Base-by-base conservation (phyloP, 2,888 invertebrate species). In the Drosophila bunnanda region DNA sequence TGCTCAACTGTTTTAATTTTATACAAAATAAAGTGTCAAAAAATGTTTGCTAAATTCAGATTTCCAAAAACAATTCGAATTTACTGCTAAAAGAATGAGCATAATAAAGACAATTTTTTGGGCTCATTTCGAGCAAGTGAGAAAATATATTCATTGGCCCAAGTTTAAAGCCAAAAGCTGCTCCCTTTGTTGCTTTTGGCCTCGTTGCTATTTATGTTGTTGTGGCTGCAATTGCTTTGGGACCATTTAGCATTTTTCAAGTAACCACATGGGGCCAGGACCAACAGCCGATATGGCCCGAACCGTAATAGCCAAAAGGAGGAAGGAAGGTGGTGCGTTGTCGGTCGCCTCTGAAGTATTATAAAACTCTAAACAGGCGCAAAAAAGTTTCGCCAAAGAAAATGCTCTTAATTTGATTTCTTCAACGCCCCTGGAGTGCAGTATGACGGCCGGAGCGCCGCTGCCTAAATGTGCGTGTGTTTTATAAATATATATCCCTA, bases 261-360 rank as follows among this genome's bases (percentile, higher is more conserved):
- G 82, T 83, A 89, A 90, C 90, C 90, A 88, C 90, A 90, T 90
- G 89, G 90, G 90, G 89, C 82, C 77, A 64, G 80, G 77, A 59
- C 78, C 80, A 71, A 70, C 53, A 55, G 25, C 62, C 43, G 67
- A 67, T 67, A 61, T 44, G 73, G 71, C 72, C 58, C 79, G 66
- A 82, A 41, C 68, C 73, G 48, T 78, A 80, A 85, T 82, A 70
- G 68, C 71, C 58, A 20, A 55, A 52, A 41, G 30, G 36, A 17
- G 2, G 17, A 43, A 22, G 20, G 22, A 54, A 20, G 41, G 22
- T 32, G 32, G 9, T 15, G 46, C 38, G 32, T 17, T n/a, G 39
- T 34, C 13, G 41, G 56, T 32, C 22, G 54, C 34, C 69, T 65
- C 64, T 80, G 79, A 85, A 84, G 76, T 84, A 82, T 79, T 80